Base-by-base conservation (phyloP, 2,888 invertebrate species). In the Synanthedon formicaeformis region DNA sequence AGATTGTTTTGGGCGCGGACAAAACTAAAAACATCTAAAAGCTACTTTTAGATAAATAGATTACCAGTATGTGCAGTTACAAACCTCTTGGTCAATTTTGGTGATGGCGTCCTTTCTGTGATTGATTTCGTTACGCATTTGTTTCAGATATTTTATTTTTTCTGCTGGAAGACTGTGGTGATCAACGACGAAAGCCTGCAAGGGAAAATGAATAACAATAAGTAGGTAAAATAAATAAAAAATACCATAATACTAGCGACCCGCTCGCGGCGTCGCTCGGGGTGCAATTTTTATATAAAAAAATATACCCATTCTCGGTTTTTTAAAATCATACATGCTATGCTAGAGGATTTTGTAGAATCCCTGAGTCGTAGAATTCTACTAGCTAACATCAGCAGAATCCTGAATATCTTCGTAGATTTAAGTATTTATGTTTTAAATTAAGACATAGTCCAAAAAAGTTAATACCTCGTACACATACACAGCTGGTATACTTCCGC, bases 101-200 rank as follows among this genome's bases (percentile, higher is more conserved):
- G 86, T 77, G 89, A 93, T 92, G 0, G 92, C 92, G 2, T 91
- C 89, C 58, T 88, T 89, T 50, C 90, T 89, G 60, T 90, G 89
- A 70, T 94, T 94, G 51, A 94, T 84, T 51, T 92, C 91, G 51
- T 85, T 78, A 64, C 92, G 82, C 41, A 90, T 75, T 53, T 88
- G 81, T 56, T 85, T 85, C 13, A 91, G 66, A 57, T 85, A 79
- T 64, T 84, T 89, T 61, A 81, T 87, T 40, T 78, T 79, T 1
- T 90, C 89, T 10, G 88, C 88, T 59, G 90, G 81, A 70, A 92
- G 85, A 64, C 82, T 79, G 51, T 86, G 76, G 65, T 89, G 90
- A 65, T 92, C 91, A 12, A 76, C 75, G 41, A 91, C 73, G 53
- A 93, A 82, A 1, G 91, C 91, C 77, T 91, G 66, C 2, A 13